phyloP scores from a whole-genome alignment of 2,797 vertebrate genomes.

The Acanthurus leucopareius region DNA sequence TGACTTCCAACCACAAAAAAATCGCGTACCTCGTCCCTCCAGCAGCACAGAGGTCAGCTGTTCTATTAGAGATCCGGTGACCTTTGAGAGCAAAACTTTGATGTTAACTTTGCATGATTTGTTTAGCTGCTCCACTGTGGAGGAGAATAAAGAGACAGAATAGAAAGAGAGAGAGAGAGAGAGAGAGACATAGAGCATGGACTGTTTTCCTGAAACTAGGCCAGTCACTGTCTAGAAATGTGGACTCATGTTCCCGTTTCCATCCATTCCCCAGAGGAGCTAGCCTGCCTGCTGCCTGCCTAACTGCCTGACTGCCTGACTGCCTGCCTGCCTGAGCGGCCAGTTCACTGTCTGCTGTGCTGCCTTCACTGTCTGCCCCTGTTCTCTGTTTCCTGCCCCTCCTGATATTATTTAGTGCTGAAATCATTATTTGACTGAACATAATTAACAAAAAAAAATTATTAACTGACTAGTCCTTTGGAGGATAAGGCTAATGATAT shows the following conservation, averaged over 20 bases:
- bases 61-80: conserved; percentile 68
- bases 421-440: background rate
- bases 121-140: conserved; percentile 62
- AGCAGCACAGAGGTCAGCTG: conserved; percentile 58
- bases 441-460: background rate
- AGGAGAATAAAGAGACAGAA: conserved; percentile 33
- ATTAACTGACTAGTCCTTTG: background rate
- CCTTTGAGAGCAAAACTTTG: conserved; percentile 76
- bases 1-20: conserved; percentile 43
- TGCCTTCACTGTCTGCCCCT: conserved; percentile 41
- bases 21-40: conserved; percentile 31
- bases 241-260: conserved; percentile 79
- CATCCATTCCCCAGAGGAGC: conserved; percentile 68
- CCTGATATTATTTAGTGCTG: conserved; percentile 10
- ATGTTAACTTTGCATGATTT: conserved; percentile 78
- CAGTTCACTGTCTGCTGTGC: conserved; percentile 36
- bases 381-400: background rate
- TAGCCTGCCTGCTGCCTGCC: conserved; percentile 51
- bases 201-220: conserved; percentile 77
- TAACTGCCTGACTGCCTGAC: conserved; percentile 52
- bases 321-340: conserved; percentile 43
- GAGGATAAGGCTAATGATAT: background rate
- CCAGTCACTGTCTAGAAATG: conserved; percentile 81
- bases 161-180: conserved; percentile 28
- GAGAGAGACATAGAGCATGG: conserved; percentile 47